Conservation (phyloP, 1,140 invertebrate genomes). For the Phymorhynchus buccinoides region DNA sequence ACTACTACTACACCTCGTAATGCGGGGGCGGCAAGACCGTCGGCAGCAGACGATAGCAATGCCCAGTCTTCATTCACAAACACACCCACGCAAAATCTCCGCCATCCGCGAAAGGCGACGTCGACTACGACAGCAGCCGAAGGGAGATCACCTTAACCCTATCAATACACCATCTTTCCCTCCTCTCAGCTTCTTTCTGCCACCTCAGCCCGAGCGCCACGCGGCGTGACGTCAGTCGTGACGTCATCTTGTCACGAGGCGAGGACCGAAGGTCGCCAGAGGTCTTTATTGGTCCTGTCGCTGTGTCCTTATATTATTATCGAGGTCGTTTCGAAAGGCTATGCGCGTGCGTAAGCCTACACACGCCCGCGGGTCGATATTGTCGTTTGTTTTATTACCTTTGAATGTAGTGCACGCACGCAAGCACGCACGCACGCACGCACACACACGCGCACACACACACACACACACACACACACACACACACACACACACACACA, state of each 20-base stretch:
- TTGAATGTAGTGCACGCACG: neutral
- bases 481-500: no score
- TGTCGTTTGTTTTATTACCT: neutral
- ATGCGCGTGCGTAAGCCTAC: neutral
- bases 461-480: no score
- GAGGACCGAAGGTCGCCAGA: neutral
- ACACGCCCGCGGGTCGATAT: neutral
- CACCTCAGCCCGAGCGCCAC: neutral
- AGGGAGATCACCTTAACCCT: neutral
- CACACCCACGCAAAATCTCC: neutral
- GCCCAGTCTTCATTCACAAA: neutral
- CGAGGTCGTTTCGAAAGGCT: neutral
- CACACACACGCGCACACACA: no score
- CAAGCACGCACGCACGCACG: neutral
- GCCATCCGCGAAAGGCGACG: neutral
- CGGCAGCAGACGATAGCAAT: neutral
- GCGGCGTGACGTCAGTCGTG: neutral
- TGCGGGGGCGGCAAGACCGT: neutral
- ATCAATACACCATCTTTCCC: neutral
- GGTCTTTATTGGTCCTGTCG: no score
- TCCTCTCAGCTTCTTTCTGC: neutral
- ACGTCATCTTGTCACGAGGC: conserved; percentile 1
- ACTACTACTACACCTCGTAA: neutral
- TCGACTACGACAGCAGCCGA: neutral
- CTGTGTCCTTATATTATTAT: no score